Base-by-base conservation (phyloP, 2,113 vertebrate species). In the Ancistrus triradiatus region DNA sequence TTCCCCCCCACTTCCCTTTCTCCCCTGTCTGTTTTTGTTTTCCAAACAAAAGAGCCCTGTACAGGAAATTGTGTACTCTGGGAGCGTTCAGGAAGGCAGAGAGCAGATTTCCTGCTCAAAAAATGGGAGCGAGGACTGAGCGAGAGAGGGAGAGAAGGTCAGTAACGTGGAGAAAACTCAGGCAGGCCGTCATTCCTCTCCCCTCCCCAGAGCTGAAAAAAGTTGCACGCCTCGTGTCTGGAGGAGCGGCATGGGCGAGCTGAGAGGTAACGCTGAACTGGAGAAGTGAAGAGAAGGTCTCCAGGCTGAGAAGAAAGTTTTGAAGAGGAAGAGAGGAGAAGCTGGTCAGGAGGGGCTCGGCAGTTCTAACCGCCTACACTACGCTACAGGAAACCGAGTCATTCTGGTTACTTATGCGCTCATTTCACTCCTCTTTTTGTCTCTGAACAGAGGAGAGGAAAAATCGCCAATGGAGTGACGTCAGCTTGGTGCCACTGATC, bases 61-160 rank as follows among this genome's bases (percentile, higher is more conserved):
- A 85, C 85, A 89, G 86, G 87, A 88, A 87, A 85, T 81, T 80
- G 80, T 86, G 84, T 81, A 86, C 80, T 86, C 83, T 80, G 84
- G 82, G 74, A 84, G 82, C 85, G 81, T 84, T 86, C 84, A 86
- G 84, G 81, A 84, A 84, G 83, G 78, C 81, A 77, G 76, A 74
- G 82, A 74, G 67, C 79, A 69, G 78, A 81, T 81, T 84, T 84
- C 85, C 85, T 83, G 72, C 42, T 47, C 42, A 47, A 59, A 66
- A 49, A 57, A 56, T 33, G 9, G 52, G 42, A 38, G 55, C 63
- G 62, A 63, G 38, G 37, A 50, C 37, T 25, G 24, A 1, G 46
- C 7, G 22, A 15, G 28, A 31, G 62, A 18, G 61, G 38, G 57
- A 59, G 57, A 33, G 48, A 67, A 70, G 40, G 58, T 74, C 75